Percentiles rank a stretch among this genome's conserved stretches.
Evolutionary conservation across 2,888 invertebrate species (phyloP).

Genomic region (Glaucopsyche alexis): DNA sequence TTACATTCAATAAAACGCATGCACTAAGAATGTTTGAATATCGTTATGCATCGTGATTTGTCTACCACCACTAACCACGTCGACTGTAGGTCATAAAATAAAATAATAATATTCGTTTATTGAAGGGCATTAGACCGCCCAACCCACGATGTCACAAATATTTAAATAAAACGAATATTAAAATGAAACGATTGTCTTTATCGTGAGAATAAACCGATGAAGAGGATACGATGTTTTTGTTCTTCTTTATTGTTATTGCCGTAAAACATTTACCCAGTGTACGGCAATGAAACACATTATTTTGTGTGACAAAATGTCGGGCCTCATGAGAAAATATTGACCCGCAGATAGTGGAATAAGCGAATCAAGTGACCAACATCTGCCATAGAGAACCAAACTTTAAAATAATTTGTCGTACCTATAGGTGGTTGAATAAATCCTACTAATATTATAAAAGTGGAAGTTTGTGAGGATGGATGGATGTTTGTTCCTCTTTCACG

Average conservation of each 20-base stretch:
- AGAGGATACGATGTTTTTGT: conserved; percentile 73
- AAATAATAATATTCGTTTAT: conserved; percentile 4
- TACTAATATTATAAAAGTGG: too few relatives aligned
- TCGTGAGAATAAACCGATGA: conserved; percentile 62
- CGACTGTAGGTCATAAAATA: conserved; percentile 7
- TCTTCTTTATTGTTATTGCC: conserved; percentile 78
- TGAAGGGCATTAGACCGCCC: conserved; percentile 4
- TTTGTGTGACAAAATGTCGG: conserved; percentile 79
- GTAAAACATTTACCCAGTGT: conserved; percentile 75
- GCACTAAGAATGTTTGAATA: neutral
- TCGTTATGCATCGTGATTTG: neutral
- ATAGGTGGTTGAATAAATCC: neutral
- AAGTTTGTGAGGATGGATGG: too few relatives aligned
- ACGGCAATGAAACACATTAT: conserved; percentile 74
- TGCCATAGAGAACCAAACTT: conserved; percentile 22
- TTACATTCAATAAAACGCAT: neutral
- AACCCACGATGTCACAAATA: conserved; percentile 15
- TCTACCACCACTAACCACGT: neutral
- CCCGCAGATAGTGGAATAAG: conserved; percentile 76
- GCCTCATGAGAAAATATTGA: conserved; percentile 79
- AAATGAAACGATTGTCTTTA: conserved; percentile 67
- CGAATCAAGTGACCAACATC: conserved; percentile 62
- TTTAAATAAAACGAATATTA: conserved; percentile 50
- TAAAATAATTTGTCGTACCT: neutral
- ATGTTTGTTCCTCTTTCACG: too few relatives aligned